Base-by-base conservation (phyloP, 2,888 invertebrate genomes). In the Netelia melanura region DNA sequence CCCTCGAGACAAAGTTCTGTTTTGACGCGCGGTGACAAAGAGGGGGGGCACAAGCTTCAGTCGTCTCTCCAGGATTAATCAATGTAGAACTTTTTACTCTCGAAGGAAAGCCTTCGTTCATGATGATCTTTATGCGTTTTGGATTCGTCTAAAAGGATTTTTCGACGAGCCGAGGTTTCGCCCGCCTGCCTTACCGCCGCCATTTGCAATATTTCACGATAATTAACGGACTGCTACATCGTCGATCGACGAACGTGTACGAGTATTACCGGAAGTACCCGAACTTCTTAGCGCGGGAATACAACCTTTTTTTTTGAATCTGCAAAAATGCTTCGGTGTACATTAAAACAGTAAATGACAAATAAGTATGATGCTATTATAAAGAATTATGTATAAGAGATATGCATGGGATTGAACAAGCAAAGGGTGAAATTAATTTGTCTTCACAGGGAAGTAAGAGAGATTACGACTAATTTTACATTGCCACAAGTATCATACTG, bases 141-240 rank as follows among this genome's bases (percentile, higher is more conserved):
- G n/a, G 38, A 72, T 52, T 10, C 54, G 6, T 58, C 17, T 14
- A 21, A 52, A 74, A 62, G 6, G 9, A 17, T 43, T 52, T 67
- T 43, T 30, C 54, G 68, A 43, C 17, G 54, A 74, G 52, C 72
- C 68, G 83, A 79, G 23, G 54, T 74, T 65, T 68, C 30, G 62
- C 52, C 74, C 83, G 83, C 44, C 68, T 78, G 25, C 78, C 79
- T 68, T 70, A 75, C 54, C 72, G 68, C n/a, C 83, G 83, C 83
- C 83, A 83, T 83, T 83, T 79, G 74, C 79, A 56, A 79, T 83
- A 17, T 71, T 71, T 70, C 48, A 10, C 2, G 14, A 78, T 6
- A 14, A 25, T 68, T 17, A 17, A 43, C 11, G 17, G 21, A 14
- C 58, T 56, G 70, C 71, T 56, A 78, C 71, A 48, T 72, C 44